Evolutionary conservation across 2,113 vertebrate species (phyloP).

Genomic region (Melanerpes formicivorus): DNA sequence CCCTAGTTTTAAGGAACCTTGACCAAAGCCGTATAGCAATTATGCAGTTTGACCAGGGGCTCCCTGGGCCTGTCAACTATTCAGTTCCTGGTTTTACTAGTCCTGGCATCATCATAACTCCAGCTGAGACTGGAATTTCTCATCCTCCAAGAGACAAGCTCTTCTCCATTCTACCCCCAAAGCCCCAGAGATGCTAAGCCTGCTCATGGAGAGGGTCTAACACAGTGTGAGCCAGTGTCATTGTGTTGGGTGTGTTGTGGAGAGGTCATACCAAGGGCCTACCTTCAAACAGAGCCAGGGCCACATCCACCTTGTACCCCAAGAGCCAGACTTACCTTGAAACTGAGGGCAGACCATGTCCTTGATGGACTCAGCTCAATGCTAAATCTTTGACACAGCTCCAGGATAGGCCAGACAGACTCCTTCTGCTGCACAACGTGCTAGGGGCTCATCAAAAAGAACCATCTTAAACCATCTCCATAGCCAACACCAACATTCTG

Average conservation of each 20-base stretch:
- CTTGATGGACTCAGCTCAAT: not conserved
- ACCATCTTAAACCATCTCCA: not conserved
- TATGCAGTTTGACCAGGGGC: not conserved
- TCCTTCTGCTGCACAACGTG: not conserved
- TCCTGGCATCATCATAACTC: not conserved
- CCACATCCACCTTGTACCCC: not conserved
- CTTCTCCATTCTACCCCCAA: not conserved
- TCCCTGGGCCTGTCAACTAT: not conserved
- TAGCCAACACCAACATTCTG: not conserved
- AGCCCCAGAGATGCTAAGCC: not conserved
- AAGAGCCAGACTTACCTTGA: not conserved
- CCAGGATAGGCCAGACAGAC: not conserved
- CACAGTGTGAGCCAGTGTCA: fast-evolving
- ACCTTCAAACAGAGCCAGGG: not conserved
- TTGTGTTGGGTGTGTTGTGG: fast-evolving
- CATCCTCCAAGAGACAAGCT: not conserved
- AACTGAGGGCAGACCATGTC: not conserved
- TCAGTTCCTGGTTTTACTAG: not conserved
- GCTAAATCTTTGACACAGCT: not conserved
- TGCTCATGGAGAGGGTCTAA: not conserved
- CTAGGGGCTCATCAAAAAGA: not conserved
- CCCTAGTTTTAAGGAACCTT: not conserved
- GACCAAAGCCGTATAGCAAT: not conserved
- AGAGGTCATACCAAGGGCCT: not conserved
- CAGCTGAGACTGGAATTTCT: not conserved